Evolutionary conservation across 1,140 invertebrate species (phyloP).

Genomic region (Tetramorium parvispinum): DNA sequence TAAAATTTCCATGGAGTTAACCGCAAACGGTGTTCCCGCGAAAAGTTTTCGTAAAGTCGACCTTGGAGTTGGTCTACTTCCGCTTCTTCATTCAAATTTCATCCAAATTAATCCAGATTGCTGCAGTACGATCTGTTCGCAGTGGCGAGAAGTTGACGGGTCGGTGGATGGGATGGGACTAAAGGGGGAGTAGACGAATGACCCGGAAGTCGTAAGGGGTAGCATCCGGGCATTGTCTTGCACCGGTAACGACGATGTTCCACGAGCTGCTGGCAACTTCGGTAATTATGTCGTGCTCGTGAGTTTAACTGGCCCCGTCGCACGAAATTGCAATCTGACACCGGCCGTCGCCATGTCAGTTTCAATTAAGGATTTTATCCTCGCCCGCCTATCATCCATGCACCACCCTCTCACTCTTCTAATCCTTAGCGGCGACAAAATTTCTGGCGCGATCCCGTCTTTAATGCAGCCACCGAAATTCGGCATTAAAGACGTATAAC

Average conservation of each 20-base stretch:
- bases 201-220: slow-evolving; percentile 66
- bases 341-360: slow-evolving; percentile 41
- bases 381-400: background rate
- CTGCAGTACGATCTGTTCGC: slow-evolving; percentile 19
- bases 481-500: background rate
- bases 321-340: slow-evolving; percentile 68
- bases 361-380: slow-evolving; percentile 73
- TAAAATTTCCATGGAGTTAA: slow-evolving; percentile 25
- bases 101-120: slow-evolving; percentile 58
- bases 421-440: background rate
- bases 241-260: slow-evolving; percentile 23
- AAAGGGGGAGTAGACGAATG: slow-evolving; percentile 37
- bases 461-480: background rate
- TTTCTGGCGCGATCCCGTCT: background rate
- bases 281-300: slow-evolving; percentile 70
- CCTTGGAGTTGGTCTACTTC: background rate
- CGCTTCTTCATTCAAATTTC: slow-evolving; percentile 42
- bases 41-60: slow-evolving; percentile 2
- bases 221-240: slow-evolving; percentile 63
- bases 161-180: background rate
- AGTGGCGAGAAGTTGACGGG: background rate
- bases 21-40: background rate
- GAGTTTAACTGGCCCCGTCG: slow-evolving; percentile 65
- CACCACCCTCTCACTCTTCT: background rate
- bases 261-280: slow-evolving; percentile 67